Evolutionary conservation across 2,888 invertebrate species (phyloP).

Genomic region (Meganola albula): DNA sequence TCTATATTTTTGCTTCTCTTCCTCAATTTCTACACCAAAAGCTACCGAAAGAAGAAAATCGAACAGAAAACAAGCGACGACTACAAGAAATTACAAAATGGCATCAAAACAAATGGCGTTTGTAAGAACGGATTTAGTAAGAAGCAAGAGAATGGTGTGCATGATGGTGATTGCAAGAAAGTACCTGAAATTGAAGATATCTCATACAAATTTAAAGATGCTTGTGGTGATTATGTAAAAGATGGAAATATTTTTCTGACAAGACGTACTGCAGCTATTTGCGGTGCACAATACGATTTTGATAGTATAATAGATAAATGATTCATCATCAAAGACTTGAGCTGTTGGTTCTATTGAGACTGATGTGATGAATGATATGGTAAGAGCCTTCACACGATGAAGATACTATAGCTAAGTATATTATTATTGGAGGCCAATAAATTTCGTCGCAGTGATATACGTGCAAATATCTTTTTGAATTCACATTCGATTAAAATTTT

Average conservation of each 20-base stretch:
- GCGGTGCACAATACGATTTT: slow-evolving; percentile 49
- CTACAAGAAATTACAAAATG: slow-evolving; percentile 36
- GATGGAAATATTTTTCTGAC: slow-evolving; percentile 54
- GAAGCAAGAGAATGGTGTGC: slow-evolving; percentile 32
- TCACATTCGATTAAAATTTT: too few relatives aligned
- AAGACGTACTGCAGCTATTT: slow-evolving; percentile 52
- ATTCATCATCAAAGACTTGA: slow-evolving; percentile 42
- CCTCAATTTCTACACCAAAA: slow-evolving; percentile 80
- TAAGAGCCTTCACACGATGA: too few relatives aligned
- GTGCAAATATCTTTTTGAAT: too few relatives aligned
- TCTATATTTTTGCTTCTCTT: slow-evolving; percentile 81
- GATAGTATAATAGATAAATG: slow-evolving; percentile 65
- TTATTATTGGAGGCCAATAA: too few relatives aligned
- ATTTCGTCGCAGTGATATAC: too few relatives aligned
- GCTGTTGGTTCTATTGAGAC: slow-evolving; percentile 61
- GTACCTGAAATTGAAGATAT: slow-evolving; percentile 42
- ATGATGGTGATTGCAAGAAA: slow-evolving; percentile 37
- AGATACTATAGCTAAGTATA: too few relatives aligned
- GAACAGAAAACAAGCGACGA: slow-evolving; percentile 42
- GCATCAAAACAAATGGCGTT: slow-evolving; percentile 31
- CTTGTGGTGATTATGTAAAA: slow-evolving; percentile 56
- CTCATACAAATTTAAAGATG: slow-evolving; percentile 48
- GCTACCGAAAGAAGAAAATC: slow-evolving; percentile 64
- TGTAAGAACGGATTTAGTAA: slow-evolving; percentile 33
- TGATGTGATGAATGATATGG: slow-evolving; percentile 68